Percentiles rank a stretch among this genome's conserved stretches.
phyloP scores from a whole-genome alignment of 2,113 vertebrate species.

The Actenoides hombroni region DNA sequence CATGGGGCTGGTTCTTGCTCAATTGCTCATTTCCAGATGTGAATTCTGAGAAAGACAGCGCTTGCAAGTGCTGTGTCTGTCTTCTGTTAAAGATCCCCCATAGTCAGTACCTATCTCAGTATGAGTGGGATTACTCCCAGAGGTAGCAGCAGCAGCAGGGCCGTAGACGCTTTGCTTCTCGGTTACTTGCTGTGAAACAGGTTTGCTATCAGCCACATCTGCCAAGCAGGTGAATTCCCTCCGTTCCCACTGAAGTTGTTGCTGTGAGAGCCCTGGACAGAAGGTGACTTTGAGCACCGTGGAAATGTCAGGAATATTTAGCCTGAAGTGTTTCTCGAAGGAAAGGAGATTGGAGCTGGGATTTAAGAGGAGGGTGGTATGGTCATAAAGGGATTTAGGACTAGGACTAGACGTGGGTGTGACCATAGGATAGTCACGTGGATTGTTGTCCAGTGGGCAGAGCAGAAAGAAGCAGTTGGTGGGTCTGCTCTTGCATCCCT shows the following conservation, averaged over 20 bases:
- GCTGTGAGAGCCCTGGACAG: not conserved
- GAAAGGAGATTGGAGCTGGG: not conserved
- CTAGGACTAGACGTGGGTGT: not conserved
- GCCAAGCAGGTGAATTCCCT: not conserved
- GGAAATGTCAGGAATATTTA: not conserved
- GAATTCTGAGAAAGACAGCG: constrained; percentile 5
- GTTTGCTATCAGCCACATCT: not conserved
- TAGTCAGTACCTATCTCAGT: rapidly evolving
- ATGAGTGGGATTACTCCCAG: not conserved
- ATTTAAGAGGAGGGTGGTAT: not conserved
- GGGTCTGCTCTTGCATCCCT: not conserved
- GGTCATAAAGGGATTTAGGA: not conserved
- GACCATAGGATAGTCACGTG: too few species aligned
- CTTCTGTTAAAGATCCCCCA: not conserved
- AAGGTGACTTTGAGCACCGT: not conserved
- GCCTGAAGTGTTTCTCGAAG: not conserved
- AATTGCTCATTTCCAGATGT: constrained; percentile 23
- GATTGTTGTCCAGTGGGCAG: not conserved
- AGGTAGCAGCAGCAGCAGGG: not conserved
- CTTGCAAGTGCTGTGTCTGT: not conserved
- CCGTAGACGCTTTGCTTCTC: not conserved
- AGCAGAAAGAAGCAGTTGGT: not conserved
- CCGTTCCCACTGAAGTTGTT: not conserved
- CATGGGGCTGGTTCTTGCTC: not conserved
- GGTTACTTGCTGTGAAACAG: not conserved